Base-by-base conservation (phyloP, 2,113 vertebrate genomes). In the Centropus bengalensis region DNA sequence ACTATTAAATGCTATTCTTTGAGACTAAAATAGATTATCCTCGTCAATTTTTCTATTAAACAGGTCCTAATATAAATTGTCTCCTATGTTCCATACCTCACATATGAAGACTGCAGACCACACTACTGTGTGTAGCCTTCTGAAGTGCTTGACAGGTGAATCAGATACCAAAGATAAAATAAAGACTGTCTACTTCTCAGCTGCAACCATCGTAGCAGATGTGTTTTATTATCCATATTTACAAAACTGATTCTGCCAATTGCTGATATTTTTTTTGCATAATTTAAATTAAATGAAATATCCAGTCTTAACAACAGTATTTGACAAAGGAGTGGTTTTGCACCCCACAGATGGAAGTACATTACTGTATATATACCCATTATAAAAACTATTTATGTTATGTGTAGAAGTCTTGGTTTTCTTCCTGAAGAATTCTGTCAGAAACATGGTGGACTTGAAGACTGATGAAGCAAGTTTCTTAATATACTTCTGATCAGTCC, bases 31-130 rank as follows among this genome's bases (percentile, higher is more conserved):
- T 36, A 36, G 36, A 36, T 16, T 14, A 19, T 63, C 47, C 24
- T 93, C 82, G 63, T 44, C 52, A 67, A 16, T 42, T 84, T 70
- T 91, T 67, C 45, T 28, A n/a, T 67, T 89, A 78, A 86, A 80
- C 19, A 73, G 11, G 24, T 55, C 14, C 42, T 59, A 23, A 12
- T 12, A 17, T 19, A 75, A 94, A 94, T 33, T 86, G 36, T 63
- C 64, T 70, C 22, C 32, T 24, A 8, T 11, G 23, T 86, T 67
- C 82, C 4, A 0, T 4, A 12, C 20, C 51, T 76, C 42, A 42
- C 23, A 58, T 9, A 10, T 12, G 20, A 17, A 63, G 18, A 42
- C 22, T 62, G 51, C 51, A 80, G 85, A 78, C 18, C 12, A 33
- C 47, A 19, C 9, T 15, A 20, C 7, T 38, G 20, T 12, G 52